Percentiles rank a stretch among this genome's conserved stretches.
Evolutionary conservation across 1,140 invertebrate species (phyloP).

Genomic region (Apolygus lucorum): DNA sequence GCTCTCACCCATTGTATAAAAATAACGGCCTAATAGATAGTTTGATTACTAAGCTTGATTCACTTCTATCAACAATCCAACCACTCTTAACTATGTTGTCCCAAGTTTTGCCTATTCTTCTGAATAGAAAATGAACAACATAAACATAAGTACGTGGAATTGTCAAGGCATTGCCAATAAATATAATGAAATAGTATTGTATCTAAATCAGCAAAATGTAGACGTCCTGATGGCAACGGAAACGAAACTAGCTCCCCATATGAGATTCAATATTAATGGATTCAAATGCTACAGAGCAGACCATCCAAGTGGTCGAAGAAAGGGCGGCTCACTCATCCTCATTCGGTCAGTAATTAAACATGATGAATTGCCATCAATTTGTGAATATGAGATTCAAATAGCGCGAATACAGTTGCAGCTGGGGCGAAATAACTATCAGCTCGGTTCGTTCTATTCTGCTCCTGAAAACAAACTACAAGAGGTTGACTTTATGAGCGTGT

Average conservation of each 20-base stretch:
- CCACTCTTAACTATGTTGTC: too few relatives aligned
- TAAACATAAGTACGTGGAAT: too few relatives aligned
- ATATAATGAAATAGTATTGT: too few relatives aligned
- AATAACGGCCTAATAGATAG: too few relatives aligned
- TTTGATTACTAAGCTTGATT: too few relatives aligned
- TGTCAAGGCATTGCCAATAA: too few relatives aligned
- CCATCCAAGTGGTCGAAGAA: slow-evolving; percentile 9
- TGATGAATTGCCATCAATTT: too few relatives aligned
- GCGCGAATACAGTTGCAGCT: background rate
- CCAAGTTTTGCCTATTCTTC: too few relatives aligned
- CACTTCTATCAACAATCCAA: too few relatives aligned
- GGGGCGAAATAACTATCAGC: background rate
- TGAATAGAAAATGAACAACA: too few relatives aligned
- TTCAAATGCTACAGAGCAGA: background rate
- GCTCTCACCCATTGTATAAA: too few relatives aligned
- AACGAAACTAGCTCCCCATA: background rate
- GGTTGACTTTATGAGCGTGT: background rate
- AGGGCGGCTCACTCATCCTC: background rate
- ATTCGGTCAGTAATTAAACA: background rate
- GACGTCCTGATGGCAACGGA: background rate
- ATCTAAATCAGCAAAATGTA: background rate
- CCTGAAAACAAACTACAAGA: background rate
- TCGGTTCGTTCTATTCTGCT: background rate
- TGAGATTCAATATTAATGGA: background rate
- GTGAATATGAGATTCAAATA: background rate